phyloP scores from a whole-genome alignment of 2,888 invertebrate species.

The Agrochola lychnidis region DNA sequence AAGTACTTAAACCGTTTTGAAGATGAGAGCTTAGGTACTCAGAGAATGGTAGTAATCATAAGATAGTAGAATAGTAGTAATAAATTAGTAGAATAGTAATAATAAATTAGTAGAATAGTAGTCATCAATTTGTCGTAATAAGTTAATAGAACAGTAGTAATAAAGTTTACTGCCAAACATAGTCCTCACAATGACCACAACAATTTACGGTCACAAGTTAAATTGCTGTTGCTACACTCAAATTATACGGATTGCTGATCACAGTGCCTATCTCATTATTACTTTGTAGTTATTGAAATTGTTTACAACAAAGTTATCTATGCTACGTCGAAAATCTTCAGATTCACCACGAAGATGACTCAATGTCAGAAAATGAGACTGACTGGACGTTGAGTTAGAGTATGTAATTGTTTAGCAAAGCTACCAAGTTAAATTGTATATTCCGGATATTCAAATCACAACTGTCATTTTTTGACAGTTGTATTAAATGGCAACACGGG shows the following conservation, averaged over 20 bases:
- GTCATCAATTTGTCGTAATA: neutral
- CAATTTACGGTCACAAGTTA: conserved; percentile 31
- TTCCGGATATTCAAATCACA: neutral
- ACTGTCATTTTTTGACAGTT: neutral
- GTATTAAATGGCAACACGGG: neutral
- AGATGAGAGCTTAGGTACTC: neutral
- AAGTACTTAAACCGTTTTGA: too few relatives aligned
- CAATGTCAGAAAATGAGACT: neutral
- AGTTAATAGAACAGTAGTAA: neutral
- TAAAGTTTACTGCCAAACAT: conserved; percentile 7
- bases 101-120: neutral
- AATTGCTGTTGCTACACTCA: conserved; percentile 1
- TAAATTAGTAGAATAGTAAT: neutral
- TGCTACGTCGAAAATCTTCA: neutral
- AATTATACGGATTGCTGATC: conserved; percentile 17
- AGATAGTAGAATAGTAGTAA: neutral
- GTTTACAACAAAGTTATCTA: conserved; percentile 16
- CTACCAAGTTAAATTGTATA: neutral
- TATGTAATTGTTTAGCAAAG: neutral
- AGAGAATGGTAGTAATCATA: neutral
- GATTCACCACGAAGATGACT: neutral
- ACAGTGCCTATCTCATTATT: neutral
- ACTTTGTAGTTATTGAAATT: conserved; percentile 36
- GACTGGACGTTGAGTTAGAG: neutral
- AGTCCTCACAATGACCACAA: conserved; percentile 2